A percentile compares a stretch with the other conserved stretches of the same genome.
Conservation (phyloP, 1,140 invertebrate species). For the Drosophila pseudoananassae region DNA sequence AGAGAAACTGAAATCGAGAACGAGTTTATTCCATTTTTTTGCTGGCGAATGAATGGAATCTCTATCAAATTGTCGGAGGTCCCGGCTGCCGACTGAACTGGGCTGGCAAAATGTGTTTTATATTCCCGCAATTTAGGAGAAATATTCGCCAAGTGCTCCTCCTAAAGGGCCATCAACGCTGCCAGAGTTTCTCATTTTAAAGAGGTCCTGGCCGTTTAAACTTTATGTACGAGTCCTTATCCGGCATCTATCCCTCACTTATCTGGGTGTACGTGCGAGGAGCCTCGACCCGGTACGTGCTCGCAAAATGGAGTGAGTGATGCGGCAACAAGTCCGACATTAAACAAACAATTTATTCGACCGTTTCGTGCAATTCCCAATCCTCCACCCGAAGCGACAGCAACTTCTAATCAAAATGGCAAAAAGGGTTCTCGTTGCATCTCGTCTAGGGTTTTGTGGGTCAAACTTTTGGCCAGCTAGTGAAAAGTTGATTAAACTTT, state of each 20-base stretch:
- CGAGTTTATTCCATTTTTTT: constrained; percentile 20
- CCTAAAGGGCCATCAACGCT: constrained; percentile 34
- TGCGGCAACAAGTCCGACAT: constrained; percentile 42
- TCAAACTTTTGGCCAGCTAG: constrained; percentile 32
- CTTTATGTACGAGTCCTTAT: constrained; percentile 21
- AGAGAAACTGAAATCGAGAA: constrained; percentile 40
- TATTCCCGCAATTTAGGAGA: constrained; percentile 42
- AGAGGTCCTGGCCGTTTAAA: constrained; percentile 28
- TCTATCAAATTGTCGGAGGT: constrained; percentile 38
- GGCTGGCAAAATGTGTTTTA: constrained; percentile 30
- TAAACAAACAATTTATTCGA: constrained; percentile 54
- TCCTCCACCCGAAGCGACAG: constrained; percentile 10
- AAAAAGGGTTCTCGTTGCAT: constrained; percentile 42
- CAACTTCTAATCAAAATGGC: constrained; percentile 48
- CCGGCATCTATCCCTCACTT: constrained; percentile 7
- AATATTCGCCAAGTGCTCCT: constrained; percentile 33
- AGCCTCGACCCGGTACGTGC: constrained; percentile 32
- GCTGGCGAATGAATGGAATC: constrained; percentile 28
- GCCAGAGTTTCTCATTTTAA: constrained; percentile 25
- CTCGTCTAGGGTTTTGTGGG: constrained; percentile 18
- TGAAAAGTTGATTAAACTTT: constrained; percentile 39
- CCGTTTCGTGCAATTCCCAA: constrained; percentile 39
- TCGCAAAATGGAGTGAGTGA: not conserved
- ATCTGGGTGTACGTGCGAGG: constrained; percentile 36
- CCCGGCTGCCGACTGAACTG: not conserved